These are phyloP conservation scores for Hyperoodon ampullatus DNA, from an alignment of 2,113 vertebrate species.

Conservation along the genomic window DNA sequence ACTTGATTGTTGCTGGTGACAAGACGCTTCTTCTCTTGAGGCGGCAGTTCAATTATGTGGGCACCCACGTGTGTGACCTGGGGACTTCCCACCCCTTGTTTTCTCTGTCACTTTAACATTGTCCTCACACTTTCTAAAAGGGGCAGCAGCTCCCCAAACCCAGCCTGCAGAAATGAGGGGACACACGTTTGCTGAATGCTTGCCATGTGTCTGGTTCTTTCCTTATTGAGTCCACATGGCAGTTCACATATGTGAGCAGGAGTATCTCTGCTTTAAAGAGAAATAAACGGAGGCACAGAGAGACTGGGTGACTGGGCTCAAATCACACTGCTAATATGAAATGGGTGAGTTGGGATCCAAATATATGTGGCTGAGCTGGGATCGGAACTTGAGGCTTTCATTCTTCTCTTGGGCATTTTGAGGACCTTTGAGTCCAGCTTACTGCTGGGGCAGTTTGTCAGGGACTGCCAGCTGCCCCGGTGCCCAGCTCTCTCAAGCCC, in stretches of 20 bases:
- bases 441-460: background rate
- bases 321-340: background rate
- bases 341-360: background rate
- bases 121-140: background rate
- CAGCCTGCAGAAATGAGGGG: background rate
- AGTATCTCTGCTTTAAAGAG: background rate
- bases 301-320: background rate
- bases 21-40: background rate
- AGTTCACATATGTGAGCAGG: background rate
- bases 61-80: background rate
- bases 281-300: too few species aligned
- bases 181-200: background rate
- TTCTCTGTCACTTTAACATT: background rate
- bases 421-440: background rate
- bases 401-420: background rate
- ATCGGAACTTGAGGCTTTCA: background rate
- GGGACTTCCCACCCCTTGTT: background rate
- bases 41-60: background rate
- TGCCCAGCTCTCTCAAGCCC: background rate
- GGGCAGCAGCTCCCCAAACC: background rate
- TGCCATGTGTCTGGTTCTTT: background rate
- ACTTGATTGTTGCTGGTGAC: background rate
- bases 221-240: accelerated
- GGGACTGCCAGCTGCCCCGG: background rate
- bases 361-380: background rate